phyloP scores from a whole-genome alignment of 2,113 vertebrate genomes.

The Oostethus manadensis region DNA sequence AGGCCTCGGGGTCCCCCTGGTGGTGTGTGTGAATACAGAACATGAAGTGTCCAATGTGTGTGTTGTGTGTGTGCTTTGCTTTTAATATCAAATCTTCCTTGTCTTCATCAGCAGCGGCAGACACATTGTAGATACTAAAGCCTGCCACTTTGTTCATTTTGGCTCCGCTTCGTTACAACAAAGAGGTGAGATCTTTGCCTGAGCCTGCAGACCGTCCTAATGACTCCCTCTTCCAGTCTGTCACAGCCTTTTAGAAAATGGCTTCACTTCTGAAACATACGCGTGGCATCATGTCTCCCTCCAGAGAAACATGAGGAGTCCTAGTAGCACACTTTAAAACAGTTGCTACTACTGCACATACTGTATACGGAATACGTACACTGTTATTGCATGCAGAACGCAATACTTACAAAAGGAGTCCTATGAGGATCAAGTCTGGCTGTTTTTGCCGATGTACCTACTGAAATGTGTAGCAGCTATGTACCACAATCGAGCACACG shows the following conservation, averaged over 20 bases:
- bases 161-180: conserved; percentile 46
- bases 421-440: too few species aligned
- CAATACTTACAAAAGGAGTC: too few species aligned
- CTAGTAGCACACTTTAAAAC: background rate
- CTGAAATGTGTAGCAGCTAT: too few species aligned
- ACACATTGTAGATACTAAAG: conserved; percentile 62
- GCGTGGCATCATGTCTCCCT: background rate
- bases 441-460: too few species aligned
- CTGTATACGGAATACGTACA: too few species aligned
- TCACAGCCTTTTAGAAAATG: background rate
- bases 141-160: conserved; percentile 40
- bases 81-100: background rate
- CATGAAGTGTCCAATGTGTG: too few species aligned
- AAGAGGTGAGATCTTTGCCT: conserved; percentile 56
- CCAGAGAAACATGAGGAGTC: background rate
- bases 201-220: background rate
- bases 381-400: too few species aligned
- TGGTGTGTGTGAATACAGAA: too few species aligned
- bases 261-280: background rate
- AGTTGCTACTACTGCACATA: too few species aligned
- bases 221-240: conserved; percentile 7
- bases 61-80: background rate
- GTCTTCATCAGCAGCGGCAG: conserved; percentile 54
- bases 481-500: too few species aligned
- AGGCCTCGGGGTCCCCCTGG: too few species aligned